A percentile compares a stretch with the other conserved stretches of the same genome.
Conservation (phyloP, 2,888 invertebrate genomes). For the Anticlea derivata region DNA sequence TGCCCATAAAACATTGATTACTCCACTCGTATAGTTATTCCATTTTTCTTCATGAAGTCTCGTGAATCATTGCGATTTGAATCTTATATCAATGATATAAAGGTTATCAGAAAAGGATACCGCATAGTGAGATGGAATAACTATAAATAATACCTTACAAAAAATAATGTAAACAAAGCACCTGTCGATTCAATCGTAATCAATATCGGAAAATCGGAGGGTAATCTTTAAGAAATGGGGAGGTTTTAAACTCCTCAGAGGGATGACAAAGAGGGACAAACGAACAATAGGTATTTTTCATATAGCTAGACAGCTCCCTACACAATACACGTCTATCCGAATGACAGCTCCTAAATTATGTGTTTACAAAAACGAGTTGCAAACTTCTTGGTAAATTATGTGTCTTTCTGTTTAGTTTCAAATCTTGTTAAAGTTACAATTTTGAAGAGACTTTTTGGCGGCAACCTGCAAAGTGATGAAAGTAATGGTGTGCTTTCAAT, state of each 20-base stretch:
- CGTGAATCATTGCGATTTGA: too few relatives aligned
- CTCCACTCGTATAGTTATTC: too few relatives aligned
- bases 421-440: slow-evolving; percentile 10
- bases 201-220: slow-evolving; percentile 31
- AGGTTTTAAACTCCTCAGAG: slow-evolving; percentile 52
- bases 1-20: too few relatives aligned
- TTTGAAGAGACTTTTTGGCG: too few relatives aligned
- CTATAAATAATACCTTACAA: too few relatives aligned
- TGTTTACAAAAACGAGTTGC: slow-evolving; percentile 32
- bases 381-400: slow-evolving; percentile 37
- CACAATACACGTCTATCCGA: slow-evolving; percentile 28
- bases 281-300: slow-evolving; percentile 52
- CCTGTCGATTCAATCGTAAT: slow-evolving; percentile 28
- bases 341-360: slow-evolving; percentile 42
- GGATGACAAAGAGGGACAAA: slow-evolving; percentile 38
- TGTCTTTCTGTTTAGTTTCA: slow-evolving; percentile 31
- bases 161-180: slow-evolving; percentile 24
- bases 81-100: too few relatives aligned
- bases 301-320: slow-evolving; percentile 36
- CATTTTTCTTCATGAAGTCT: too few relatives aligned
- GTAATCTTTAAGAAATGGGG: slow-evolving; percentile 50
- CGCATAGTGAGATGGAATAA: too few relatives aligned
- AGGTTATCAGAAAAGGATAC: too few relatives aligned
- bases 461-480: too few relatives aligned
- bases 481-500: too few relatives aligned